Evolutionary conservation across 2,888 invertebrate genomes (phyloP), one percentile per base, ranked within the genome.

Genomic region (Onchidella celtica): DNA sequence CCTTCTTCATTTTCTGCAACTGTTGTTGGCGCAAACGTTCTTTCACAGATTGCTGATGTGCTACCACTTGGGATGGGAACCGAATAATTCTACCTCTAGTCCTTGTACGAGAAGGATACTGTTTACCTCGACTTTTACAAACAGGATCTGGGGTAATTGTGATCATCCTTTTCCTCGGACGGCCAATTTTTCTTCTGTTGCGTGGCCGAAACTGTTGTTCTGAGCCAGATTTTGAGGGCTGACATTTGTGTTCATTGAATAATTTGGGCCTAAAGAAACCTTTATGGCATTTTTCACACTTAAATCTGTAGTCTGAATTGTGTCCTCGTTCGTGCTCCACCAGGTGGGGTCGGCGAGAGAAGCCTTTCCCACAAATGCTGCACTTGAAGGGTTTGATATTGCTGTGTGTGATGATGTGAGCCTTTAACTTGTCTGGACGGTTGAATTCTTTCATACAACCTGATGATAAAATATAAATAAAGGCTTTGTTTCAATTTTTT

Each of bases 381-480:
- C 94, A 94, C 80, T 90, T 89, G 83, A 86, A 93, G 0, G 93
- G 93, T 79, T 92, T 92, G 66, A 93, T 89, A 3, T 93, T 93
- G 85, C 94, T 95, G 90, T 96, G 96, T 57, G 94, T 95, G 82
- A 95, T 94, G 34, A 96, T 92, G 90, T 96, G 96, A 6, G 95
- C 94, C 88, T 95, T 95, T 38, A 96, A 89, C 87, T 94, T 94
- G 88, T 94, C 94, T 80, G 94, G 95, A 66, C 96, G 93, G 83
- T 95, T 95, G 86, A 96, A 96, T 89, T 95, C 95, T 90, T 95
- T 95, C 83, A 93, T 94, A 89, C 96, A 96, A 34, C 95, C 95
- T 93, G 83, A 27, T 84, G 84, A 68, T 21, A 14, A 34, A n/a
- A 17, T 14, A 29, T 55, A 47, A n/a, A n/a, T n/a, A n/a, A n/a